Percentiles rank a stretch among this genome's conserved stretches.
Conservation (phyloP, 2,888 invertebrate genomes). For the Rhabditoides inermis region DNA sequence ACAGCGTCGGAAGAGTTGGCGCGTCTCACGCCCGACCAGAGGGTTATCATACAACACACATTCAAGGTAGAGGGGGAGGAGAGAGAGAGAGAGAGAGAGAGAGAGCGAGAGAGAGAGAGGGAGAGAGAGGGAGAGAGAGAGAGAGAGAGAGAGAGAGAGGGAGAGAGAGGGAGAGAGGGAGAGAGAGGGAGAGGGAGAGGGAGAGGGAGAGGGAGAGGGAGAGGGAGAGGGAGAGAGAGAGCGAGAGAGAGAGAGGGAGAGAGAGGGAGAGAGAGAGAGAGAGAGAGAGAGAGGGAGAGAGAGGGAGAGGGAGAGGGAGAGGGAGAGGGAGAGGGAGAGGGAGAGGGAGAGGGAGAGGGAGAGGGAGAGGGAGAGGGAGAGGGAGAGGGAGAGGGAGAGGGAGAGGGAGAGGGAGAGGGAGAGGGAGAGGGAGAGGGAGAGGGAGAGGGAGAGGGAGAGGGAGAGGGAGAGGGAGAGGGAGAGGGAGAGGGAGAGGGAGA, state of each 20-base stretch:
- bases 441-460: too few species aligned
- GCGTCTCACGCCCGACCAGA: too few species aligned
- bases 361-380: neutral
- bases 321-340: neutral
- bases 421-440: too few species aligned
- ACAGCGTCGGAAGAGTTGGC: too few species aligned
- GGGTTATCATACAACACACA: too few species aligned
- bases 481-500: too few species aligned
- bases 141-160: constrained; percentile 8
- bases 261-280: constrained; percentile 4
- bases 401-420: too few species aligned
- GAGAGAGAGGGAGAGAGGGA: neutral
- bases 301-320: neutral
- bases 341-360: neutral
- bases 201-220: constrained; percentile 3
- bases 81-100: constrained; percentile 5
- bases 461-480: too few species aligned
- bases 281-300: constrained; percentile 1
- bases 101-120: constrained; percentile 6
- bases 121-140: constrained; percentile 8
- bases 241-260: constrained; percentile 8
- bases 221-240: constrained; percentile 1
- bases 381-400: neutral
- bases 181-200: constrained; percentile 5
- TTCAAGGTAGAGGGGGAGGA: too few species aligned